Conservation (phyloP, 2,888 invertebrate genomes). For the Sthenelais limicola region DNA sequence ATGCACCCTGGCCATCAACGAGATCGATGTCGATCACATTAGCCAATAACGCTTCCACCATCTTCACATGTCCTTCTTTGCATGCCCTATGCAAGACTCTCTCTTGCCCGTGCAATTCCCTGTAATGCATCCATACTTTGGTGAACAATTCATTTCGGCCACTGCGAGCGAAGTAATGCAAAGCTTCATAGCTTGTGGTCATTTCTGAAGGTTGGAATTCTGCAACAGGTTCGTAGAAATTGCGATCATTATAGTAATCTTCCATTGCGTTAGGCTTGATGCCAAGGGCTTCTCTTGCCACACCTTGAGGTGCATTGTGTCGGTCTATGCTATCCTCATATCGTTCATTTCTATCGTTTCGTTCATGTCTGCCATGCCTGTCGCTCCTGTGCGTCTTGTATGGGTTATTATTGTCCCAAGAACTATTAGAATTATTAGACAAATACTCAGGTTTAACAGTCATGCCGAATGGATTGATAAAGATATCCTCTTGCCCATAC, state of each 20-base stretch:
- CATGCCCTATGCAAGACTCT: constrained; percentile 11
- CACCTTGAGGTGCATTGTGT: no score
- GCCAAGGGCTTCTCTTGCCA: no score
- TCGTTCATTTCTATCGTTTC: neutral
- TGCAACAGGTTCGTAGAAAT: neutral
- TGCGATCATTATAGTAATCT: no score
- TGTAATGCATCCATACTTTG: constrained; percentile 1
- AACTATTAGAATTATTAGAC: neutral
- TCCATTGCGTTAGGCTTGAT: no score
- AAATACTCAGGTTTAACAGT: neutral
- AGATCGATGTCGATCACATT: neutral
- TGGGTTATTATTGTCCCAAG: neutral
- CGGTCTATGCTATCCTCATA: no score
- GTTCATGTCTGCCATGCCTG: neutral
- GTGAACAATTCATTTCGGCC: neutral
- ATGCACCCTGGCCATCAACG: neutral
- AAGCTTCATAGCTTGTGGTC: constrained; percentile 23
- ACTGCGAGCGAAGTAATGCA: constrained; percentile 10
- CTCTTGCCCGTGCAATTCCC: constrained; percentile 7
- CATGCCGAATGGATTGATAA: constrained; percentile 24
- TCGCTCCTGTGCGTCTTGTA: neutral
- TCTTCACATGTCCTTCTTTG: neutral
- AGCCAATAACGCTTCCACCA: neutral
- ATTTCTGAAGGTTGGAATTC: constrained; percentile 26
- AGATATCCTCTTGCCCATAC: constrained; percentile 11